phyloP scores from a whole-genome alignment of 2,797 vertebrate genomes.

The Myotis myotis region DNA sequence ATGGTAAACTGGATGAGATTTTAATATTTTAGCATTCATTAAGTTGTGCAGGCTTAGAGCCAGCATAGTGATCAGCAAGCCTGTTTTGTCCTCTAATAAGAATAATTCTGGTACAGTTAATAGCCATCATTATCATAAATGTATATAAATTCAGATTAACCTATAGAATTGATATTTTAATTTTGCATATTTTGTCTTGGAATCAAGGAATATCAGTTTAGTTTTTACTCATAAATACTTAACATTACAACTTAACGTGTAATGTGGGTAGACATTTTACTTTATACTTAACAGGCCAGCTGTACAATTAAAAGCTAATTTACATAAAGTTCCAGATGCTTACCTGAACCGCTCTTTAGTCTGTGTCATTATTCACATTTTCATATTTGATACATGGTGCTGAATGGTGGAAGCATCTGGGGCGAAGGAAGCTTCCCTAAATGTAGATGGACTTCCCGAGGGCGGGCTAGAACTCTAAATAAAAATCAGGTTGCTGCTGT shows the following conservation, averaged over 20 bases:
- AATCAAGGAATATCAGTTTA: background rate
- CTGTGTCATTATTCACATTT: background rate
- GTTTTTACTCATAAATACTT: background rate
- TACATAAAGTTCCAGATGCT: background rate
- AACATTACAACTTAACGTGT: background rate
- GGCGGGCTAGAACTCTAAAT: background rate
- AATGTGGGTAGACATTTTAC: background rate
- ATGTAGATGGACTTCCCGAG: background rate
- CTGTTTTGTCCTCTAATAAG: conserved; percentile 61
- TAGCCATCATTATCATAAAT: conserved; percentile 46
- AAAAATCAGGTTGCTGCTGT: background rate
- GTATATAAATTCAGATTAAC: conserved; percentile 64
- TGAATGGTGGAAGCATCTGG: background rate
- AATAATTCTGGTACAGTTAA: conserved; percentile 56
- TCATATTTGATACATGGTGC: background rate
- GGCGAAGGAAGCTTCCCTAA: background rate
- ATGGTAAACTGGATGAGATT: conserved; percentile 67
- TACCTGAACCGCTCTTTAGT: background rate
- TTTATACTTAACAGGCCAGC: background rate
- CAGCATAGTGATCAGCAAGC: conserved; percentile 42
- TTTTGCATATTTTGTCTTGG: conserved; percentile 32
- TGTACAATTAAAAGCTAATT: background rate
- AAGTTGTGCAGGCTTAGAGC: conserved; percentile 47
- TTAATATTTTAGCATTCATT: conserved; percentile 78
- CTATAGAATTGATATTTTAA: conserved; percentile 66